phyloP scores from a whole-genome alignment of 1,140 invertebrate genomes.

The Drosophila punjabiensis region DNA sequence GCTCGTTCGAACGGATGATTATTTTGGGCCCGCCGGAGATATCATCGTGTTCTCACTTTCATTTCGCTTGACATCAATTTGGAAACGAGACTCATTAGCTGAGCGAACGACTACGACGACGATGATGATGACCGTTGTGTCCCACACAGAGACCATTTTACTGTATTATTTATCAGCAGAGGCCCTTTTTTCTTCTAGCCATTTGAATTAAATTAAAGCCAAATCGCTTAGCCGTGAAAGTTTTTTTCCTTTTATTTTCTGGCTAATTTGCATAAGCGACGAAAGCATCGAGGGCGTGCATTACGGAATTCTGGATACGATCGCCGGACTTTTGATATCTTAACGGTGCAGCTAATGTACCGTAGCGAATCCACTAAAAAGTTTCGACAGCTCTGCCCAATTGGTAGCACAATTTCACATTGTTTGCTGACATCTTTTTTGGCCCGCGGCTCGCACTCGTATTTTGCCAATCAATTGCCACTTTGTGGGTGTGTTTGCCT shows the following conservation, averaged over 20 bases:
- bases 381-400: conserved; percentile 50
- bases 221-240: conserved; percentile 74
- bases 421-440: conserved; percentile 72
- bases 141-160: conserved; percentile 62
- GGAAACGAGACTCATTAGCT: conserved; percentile 63
- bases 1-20: conserved; percentile 33
- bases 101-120: conserved; percentile 12
- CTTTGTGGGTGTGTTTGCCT: conserved; percentile 68
- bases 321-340: conserved; percentile 27
- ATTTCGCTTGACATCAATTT: conserved; percentile 63
- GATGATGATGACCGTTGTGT: conserved; percentile 44
- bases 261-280: conserved; percentile 72
- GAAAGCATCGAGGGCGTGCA: conserved; percentile 64
- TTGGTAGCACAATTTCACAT: conserved; percentile 80
- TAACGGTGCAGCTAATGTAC: conserved; percentile 69
- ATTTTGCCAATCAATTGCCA: conserved; percentile 79
- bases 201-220: conserved; percentile 79
- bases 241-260: conserved; percentile 65
- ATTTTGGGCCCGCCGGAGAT: conserved; percentile 44
- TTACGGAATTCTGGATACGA: conserved; percentile 58
- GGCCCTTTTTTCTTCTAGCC: conserved; percentile 66
- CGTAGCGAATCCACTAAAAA: conserved; percentile 46
- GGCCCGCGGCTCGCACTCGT: conserved; percentile 24
- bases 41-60: conserved; percentile 72
- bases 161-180: conserved; percentile 72